phyloP scores from a whole-genome alignment of 2,113 vertebrate species.

The Bombycilla garrulus region DNA sequence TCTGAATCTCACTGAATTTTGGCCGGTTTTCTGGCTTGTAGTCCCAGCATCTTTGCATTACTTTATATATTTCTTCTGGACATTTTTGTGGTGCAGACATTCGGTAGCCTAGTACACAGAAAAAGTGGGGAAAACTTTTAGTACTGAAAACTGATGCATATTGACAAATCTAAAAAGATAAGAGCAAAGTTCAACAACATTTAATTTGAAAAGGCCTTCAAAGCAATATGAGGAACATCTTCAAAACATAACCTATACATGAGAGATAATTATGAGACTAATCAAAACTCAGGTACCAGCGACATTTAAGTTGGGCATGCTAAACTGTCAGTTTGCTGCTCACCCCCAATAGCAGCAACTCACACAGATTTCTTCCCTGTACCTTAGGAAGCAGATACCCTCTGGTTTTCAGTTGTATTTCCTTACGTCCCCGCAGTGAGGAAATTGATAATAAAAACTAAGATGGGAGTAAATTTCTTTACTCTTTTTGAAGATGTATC shows the following conservation, averaged over 20 bases:
- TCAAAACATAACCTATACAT: background rate
- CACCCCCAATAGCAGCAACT: background rate
- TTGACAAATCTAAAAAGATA: background rate
- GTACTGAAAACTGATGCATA: background rate
- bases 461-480: background rate
- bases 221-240: background rate
- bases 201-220: background rate
- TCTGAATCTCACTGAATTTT: conserved; percentile 89
- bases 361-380: background rate
- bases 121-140: background rate
- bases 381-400: background rate
- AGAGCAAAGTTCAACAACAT: background rate
- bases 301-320: background rate
- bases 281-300: background rate
- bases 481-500: background rate
- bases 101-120: conserved; percentile 82
- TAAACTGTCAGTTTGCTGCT: background rate
- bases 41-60: conserved; percentile 96
- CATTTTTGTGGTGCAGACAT: conserved; percentile 95
- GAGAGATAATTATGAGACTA: background rate
- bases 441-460: background rate
- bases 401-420: background rate
- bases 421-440: fast-evolving
- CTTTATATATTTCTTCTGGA: conserved; percentile 91
- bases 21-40: conserved; percentile 94